A percentile compares a stretch with the other conserved stretches of the same genome.
These are phyloP conservation scores for Oxytorus armatus DNA, from an alignment of 2,888 invertebrate genomes.

Conservation along the genomic window DNA sequence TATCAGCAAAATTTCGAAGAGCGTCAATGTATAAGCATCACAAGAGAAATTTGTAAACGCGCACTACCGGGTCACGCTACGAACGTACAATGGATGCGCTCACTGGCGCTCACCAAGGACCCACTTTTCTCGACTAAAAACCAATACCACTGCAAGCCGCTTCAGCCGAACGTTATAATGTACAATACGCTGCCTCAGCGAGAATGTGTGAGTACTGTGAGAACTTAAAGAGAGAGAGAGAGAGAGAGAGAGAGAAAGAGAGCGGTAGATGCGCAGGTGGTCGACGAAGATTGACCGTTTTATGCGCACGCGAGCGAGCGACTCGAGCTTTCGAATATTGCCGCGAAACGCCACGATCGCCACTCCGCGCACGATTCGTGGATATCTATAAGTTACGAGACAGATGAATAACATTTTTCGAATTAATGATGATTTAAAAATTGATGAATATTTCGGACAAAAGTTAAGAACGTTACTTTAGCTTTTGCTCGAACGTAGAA, in stretches of 20 bases:
- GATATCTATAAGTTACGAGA: neutral
- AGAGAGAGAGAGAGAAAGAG: too few relatives aligned
- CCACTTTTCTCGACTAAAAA: constrained; percentile 22
- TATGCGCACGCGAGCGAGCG: neutral
- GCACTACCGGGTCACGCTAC: constrained; percentile 43
- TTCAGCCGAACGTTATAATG: too few relatives aligned
- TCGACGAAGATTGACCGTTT: constrained; percentile 5
- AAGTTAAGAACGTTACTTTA: too few relatives aligned
- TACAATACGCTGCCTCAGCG: too few relatives aligned
- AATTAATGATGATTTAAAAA: too few relatives aligned
- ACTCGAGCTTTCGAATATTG: constrained; percentile 15
- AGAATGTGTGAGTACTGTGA: too few relatives aligned
- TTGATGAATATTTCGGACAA: too few relatives aligned
- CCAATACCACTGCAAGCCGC: too few relatives aligned
- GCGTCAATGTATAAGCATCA: neutral
- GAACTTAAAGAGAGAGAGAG: too few relatives aligned
- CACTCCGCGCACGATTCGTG: constrained; percentile 12
- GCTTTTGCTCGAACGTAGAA: too few relatives aligned
- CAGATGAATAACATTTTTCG: too few relatives aligned
- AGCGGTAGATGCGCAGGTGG: constrained; percentile 8
- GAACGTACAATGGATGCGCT: constrained; percentile 60
- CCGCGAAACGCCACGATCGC: constrained; percentile 20
- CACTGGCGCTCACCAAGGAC: constrained; percentile 14
- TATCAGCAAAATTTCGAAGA: neutral
- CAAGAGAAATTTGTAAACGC: constrained; percentile 33